Evolutionary conservation across 1,140 invertebrate genomes (phyloP), one percentile per base, ranked within the genome.

Genomic region (Eriosoma lanigerum): DNA sequence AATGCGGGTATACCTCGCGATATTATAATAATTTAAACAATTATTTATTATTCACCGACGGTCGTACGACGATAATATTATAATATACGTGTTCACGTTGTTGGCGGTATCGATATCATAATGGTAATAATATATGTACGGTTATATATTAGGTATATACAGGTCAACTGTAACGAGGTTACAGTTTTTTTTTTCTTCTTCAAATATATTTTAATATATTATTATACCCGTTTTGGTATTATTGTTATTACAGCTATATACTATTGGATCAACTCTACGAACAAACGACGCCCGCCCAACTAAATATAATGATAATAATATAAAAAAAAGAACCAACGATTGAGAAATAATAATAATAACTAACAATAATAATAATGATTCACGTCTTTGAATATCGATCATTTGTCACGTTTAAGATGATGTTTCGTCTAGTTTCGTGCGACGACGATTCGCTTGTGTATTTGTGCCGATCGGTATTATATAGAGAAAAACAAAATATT

Each of bases 161-260:
- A 24, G 72, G 52, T 76, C 72, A 76, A 76, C 52, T 29, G 52
- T 24, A 75, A 75, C 72, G 29, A 15, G 52, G 72, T 75, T 58
- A 56, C 26, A 44, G n/a, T 44, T 12, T 32, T 73, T 52, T 54
- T 56, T 52, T 26, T 38, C 0, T n/a, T 32, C 13, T 62, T 10
- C 21, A 38, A 38, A 38, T 60, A 60, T 26, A 6, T 60, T 21
- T n/a, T n/a, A n/a, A n/a, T n/a, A n/a, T n/a, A 21, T 2, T 60
- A 26, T 60, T 29, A 29, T 17, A 32, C 10, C n/a, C n/a, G n/a
- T n/a, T 48, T 48, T 48, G 26, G 15, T 19, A 17, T 26, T 10
- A 70, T 26, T 26, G 26, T 50, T 70, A 50, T 70, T 48, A 26
- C 48, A 38, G n/a, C 8, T 4, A 8, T 38, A 38, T 38, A 38